Conservation (phyloP, 2,113 vertebrate species). For the Aplodontia rufa region DNA sequence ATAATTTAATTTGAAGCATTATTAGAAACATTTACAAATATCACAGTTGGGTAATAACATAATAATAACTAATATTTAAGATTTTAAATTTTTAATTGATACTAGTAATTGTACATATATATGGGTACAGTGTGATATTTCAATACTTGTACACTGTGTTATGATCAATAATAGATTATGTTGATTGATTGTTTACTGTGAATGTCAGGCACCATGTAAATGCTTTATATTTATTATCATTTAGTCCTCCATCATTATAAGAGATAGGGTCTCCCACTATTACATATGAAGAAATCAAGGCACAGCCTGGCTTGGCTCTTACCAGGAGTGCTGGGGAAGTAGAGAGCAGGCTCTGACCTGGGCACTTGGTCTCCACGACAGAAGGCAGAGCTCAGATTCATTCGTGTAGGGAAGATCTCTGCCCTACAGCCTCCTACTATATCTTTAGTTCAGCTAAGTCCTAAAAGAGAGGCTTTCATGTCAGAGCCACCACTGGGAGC, state of each 20-base stretch:
- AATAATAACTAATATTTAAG: not conserved
- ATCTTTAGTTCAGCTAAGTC: not conserved
- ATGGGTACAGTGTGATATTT: not conserved
- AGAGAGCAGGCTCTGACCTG: not conserved
- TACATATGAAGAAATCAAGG: not conserved
- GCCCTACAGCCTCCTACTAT: not conserved
- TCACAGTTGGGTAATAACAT: not conserved
- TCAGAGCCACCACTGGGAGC: not conserved
- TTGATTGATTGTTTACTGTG: not conserved
- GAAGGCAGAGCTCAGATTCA: not conserved
- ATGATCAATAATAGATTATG: not conserved
- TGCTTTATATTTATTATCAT: not conserved
- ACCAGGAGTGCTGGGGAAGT: not conserved
- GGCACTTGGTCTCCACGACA: not conserved
- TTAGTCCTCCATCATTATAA: not conserved
- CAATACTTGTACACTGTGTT: not conserved
- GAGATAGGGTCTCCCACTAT: not conserved
- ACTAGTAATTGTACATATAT: not conserved
- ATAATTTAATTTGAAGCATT: constrained; percentile 16
- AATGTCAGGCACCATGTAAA: not conserved
- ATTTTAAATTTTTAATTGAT: not conserved
- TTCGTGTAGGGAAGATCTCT: not conserved
- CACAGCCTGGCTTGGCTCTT: not conserved
- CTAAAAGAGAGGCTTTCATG: not conserved
- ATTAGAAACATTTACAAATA: constrained; percentile 1